These are phyloP conservation scores for Lutraria lutraria DNA, from an alignment of 2,888 invertebrate species.

Conservation along the genomic window DNA sequence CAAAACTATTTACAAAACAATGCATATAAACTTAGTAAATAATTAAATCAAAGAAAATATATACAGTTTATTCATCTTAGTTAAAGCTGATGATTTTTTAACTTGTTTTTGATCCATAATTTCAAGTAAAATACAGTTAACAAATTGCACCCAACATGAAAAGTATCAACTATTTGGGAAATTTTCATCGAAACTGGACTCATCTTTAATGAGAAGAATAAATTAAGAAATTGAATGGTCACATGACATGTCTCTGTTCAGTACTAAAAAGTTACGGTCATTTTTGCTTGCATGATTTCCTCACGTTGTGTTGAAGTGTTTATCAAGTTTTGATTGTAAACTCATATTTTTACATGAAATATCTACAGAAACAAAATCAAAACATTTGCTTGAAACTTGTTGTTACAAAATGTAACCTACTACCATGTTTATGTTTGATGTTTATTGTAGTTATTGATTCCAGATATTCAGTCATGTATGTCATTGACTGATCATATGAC, in stretches of 20 bases:
- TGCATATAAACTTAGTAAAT: no score
- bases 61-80: no score
- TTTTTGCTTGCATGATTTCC: not conserved
- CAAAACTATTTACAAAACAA: no score
- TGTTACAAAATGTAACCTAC: not conserved
- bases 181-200: not conserved
- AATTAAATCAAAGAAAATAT: no score
- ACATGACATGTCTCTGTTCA: not conserved
- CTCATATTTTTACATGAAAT: not conserved
- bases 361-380: not conserved
- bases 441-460: not conserved
- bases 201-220: not conserved
- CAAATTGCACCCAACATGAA: no score
- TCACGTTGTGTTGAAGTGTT: not conserved
- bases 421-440: not conserved
- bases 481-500: not conserved
- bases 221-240: slow-evolving; percentile 12
- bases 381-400: not conserved
- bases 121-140: no score
- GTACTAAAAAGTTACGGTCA: not conserved
- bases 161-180: no score
- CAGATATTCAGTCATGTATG: not conserved
- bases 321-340: not conserved
- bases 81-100: no score
- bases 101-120: no score